A percentile compares a stretch with the other conserved stretches of the same genome.
Evolutionary conservation across 2,888 invertebrate genomes (phyloP).

Genomic region (Coelinius sp.): DNA sequence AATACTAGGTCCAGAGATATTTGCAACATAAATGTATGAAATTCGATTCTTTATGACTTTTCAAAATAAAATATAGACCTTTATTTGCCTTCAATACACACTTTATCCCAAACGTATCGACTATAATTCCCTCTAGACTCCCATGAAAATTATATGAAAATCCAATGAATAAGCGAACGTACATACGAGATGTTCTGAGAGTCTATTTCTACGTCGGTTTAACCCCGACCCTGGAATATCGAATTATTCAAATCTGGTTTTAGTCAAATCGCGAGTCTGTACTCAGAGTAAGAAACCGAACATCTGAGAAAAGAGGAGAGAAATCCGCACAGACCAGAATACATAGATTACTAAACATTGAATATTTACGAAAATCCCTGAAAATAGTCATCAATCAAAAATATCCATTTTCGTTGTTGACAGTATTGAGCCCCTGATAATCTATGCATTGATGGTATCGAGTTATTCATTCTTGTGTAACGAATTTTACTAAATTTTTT

Average conservation of each 20-base stretch:
- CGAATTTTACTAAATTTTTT: too few relatives aligned
- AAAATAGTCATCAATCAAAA: not conserved
- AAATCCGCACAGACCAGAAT: not conserved
- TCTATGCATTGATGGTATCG: not conserved
- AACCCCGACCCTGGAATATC: slow-evolving; percentile 17
- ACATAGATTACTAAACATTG: not conserved
- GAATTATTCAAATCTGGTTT: slow-evolving; percentile 35
- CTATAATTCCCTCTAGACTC: not conserved
- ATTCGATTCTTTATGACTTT: not conserved
- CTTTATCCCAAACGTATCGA: not conserved
- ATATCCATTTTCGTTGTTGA: not conserved
- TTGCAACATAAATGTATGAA: not conserved
- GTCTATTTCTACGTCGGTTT: not conserved
- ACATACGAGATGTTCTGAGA: not conserved
- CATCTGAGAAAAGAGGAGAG: slow-evolving; percentile 5
- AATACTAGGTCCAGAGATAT: too few relatives aligned
- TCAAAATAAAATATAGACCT: not conserved
- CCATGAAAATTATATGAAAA: not conserved
- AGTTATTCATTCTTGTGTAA: not conserved
- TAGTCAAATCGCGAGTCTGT: slow-evolving; percentile 22
- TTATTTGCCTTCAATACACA: not conserved
- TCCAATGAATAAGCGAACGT: not conserved
- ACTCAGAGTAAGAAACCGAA: not conserved
- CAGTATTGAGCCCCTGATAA: not conserved
- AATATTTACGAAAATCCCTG: not conserved